Percentiles rank a stretch among this genome's conserved stretches.
These are phyloP conservation scores for Pararge aegeria DNA, from an alignment of 1,140 invertebrate species.

Conservation along the genomic window DNA sequence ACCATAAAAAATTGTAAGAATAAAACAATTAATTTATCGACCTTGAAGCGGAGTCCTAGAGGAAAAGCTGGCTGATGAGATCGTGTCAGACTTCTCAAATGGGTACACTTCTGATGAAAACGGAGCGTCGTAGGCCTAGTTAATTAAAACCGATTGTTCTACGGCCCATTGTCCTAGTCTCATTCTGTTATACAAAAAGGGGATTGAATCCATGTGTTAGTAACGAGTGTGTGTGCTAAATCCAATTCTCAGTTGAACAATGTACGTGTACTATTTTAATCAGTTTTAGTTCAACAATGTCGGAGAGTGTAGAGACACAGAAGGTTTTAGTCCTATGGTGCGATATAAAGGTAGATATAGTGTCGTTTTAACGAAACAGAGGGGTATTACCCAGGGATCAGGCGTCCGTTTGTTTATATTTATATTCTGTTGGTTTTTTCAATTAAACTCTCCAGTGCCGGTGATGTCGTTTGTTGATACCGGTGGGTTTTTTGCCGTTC, in stretches of 20 bases:
- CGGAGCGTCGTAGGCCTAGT: not conserved
- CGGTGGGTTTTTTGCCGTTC: not conserved
- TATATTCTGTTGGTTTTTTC: not conserved
- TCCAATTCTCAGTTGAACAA: not conserved
- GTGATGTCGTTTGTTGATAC: not conserved
- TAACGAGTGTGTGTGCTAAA: not conserved
- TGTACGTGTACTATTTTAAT: not conserved
- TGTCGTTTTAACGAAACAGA: not conserved
- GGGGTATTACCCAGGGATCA: not conserved
- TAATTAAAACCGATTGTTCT: not conserved
- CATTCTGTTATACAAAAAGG: slow-evolving; percentile 1
- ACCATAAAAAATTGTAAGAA: too few relatives aligned
- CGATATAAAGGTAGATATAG: not conserved
- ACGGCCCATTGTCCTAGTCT: not conserved
- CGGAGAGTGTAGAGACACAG: not conserved
- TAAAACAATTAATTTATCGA: too few relatives aligned
- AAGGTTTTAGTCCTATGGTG: not conserved
- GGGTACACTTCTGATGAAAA: not conserved
- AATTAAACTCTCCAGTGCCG: not conserved
- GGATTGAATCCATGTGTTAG: not conserved
- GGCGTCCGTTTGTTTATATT: not conserved
- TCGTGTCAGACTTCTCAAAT: not conserved
- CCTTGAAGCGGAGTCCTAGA: not conserved
- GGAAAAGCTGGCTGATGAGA: not conserved
- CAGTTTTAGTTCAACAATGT: not conserved